Conservation (phyloP, 2,888 invertebrate species). For the Caenorhabditis sinica region DNA sequence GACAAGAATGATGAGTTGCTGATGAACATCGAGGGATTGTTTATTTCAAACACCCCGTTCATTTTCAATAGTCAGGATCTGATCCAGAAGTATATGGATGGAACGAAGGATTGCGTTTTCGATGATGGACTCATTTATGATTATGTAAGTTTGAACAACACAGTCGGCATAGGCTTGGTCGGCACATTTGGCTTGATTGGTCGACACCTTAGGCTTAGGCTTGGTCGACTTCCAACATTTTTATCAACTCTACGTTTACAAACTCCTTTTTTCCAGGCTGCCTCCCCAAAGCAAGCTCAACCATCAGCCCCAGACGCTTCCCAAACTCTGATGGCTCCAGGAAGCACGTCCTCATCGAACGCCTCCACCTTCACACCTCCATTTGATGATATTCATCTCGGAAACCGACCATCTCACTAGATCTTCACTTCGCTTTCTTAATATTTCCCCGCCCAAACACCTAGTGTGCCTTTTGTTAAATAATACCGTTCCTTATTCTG, state of each 20-base stretch:
- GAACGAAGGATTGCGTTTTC: slow-evolving; percentile 35
- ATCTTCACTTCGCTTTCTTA: no score
- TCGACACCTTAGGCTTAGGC: no score
- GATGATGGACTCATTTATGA: slow-evolving; percentile 24
- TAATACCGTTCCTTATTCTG: slow-evolving; percentile 7
- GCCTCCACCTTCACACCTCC: slow-evolving; percentile 51
- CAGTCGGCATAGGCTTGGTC: no score
- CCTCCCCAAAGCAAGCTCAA: neutral
- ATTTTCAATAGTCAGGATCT: slow-evolving; percentile 8
- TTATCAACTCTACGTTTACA: no score
- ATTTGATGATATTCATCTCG: slow-evolving; percentile 55
- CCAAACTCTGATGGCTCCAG: slow-evolving; percentile 37
- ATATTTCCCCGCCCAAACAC: neutral
- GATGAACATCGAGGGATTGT: slow-evolving; percentile 25
- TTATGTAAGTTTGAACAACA: slow-evolving; percentile 23
- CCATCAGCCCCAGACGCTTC: neutral
- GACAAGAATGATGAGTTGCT: slow-evolving; percentile 45
- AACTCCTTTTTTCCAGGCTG: slow-evolving; percentile 45
- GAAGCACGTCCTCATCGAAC: slow-evolving; percentile 45
- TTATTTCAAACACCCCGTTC: neutral
- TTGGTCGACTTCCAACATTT: no score
- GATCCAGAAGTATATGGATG: slow-evolving; percentile 13
- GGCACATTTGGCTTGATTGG: no score
- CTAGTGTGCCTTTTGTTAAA: slow-evolving; percentile 12
- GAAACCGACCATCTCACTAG: slow-evolving; percentile 50